Evolutionary conservation across 2,113 vertebrate genomes (phyloP).

Genomic region (Carollia perspicillata): DNA sequence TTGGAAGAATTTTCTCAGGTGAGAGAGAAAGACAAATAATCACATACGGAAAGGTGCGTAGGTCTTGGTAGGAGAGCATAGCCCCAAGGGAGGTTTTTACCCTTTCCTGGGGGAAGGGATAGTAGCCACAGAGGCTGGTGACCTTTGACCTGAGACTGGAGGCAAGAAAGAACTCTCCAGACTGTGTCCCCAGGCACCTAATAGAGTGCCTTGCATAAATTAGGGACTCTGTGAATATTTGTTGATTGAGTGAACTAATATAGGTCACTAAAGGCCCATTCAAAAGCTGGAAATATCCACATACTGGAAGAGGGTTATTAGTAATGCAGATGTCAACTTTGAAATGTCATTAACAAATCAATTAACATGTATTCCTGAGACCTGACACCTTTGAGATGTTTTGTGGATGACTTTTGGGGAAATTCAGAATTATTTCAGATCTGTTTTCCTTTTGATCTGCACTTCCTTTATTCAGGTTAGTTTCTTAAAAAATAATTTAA

Average conservation of each 20-base stretch:
- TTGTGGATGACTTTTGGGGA: constrained; percentile 34
- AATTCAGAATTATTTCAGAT: constrained; percentile 61
- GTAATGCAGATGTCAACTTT: constrained; percentile 1
- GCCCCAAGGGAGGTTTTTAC: background rate
- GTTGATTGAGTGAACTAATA: background rate
- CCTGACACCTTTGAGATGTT: background rate
- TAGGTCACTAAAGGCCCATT: constrained; percentile 2
- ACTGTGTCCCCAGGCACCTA: background rate
- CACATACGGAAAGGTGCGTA: background rate
- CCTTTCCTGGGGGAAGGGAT: background rate
- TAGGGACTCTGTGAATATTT: background rate
- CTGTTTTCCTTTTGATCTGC: constrained; percentile 44
- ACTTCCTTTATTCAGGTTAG: constrained; percentile 57
- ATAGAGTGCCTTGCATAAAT: background rate
- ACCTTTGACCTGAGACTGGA: background rate
- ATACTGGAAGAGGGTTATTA: background rate
- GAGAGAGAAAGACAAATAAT: background rate
- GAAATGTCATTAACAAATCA: background rate
- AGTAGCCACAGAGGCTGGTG: background rate
- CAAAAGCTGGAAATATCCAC: background rate
- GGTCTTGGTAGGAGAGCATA: background rate
- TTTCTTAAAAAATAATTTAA: constrained; percentile 49
- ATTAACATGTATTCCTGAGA: background rate
- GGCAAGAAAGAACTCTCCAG: background rate
- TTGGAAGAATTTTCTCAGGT: background rate